These are phyloP conservation scores for Cirrhinus molitorella DNA, from an alignment of 2,797 vertebrate genomes.

Conservation along the genomic window DNA sequence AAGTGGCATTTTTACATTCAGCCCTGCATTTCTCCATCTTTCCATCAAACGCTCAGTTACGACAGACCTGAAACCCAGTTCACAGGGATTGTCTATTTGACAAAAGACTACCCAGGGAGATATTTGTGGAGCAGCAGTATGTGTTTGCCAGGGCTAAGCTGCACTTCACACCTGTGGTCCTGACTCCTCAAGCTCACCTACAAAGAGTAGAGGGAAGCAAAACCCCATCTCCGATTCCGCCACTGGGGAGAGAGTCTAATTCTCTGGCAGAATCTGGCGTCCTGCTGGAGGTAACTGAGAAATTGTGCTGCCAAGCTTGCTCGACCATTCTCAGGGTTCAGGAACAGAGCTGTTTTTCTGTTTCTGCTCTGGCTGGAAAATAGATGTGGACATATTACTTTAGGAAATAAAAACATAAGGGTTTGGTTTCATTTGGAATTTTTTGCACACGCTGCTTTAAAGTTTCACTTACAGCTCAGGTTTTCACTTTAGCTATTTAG, in stretches of 20 bases:
- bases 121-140: conserved; percentile 34
- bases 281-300: conserved; percentile 52
- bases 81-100: conserved; percentile 33
- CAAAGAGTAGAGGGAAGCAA: conserved; percentile 11
- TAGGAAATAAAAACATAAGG: conserved; percentile 1
- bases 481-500: conserved; percentile 21
- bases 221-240: conserved; percentile 22
- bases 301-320: conserved; percentile 52
- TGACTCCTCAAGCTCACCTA: conserved; percentile 48
- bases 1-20: not conserved
- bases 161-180: conserved; percentile 55
- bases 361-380: conserved; percentile 18
- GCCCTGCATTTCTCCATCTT: not conserved
- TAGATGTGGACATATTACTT: conserved; percentile 11
- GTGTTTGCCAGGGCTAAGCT: conserved; percentile 46
- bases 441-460: conserved; percentile 4
- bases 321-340: conserved; percentile 32
- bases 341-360: conserved; percentile 10
- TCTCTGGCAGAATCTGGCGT: conserved; percentile 47
- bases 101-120: conserved; percentile 38
- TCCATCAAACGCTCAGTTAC: conserved; percentile 12
- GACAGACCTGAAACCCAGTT: conserved; percentile 6
- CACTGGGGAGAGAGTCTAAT: conserved; percentile 44
- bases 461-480: conserved; percentile 18
- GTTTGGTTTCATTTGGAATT: not conserved